Evolutionary conservation across 2,797 vertebrate species (phyloP), one percentile per base, ranked within the genome.

Genomic region (Pantherophis alleghaniensis): DNA sequence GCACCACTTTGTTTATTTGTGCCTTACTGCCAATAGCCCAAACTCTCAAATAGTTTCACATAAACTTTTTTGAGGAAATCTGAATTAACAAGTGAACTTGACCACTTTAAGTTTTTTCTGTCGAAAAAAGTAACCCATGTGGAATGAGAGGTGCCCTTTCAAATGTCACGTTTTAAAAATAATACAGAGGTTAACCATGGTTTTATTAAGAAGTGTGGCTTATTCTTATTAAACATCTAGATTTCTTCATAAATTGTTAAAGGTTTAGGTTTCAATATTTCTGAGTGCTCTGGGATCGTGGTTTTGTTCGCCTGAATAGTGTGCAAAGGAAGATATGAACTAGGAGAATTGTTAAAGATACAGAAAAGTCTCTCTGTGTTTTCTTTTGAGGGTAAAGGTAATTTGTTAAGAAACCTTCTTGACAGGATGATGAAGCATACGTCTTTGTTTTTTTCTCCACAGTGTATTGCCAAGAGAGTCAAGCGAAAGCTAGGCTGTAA

Each of bases 381-480:
- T 98, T 97, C 96, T 98, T 98, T 98, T 96, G 98, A 98, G 97
- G 96, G 97, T 97, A 97, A 98, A 98, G 96, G 97, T 98, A 98
- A 99, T 98, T 98, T 98, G 98, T 98, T 98, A 98, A 97, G 98
- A 98, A 98, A 98, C 97, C 95, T 97, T 91, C 95, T 97, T 98
- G 98, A 98, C 98, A 99, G 98, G 96, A 99, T 99, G 98, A 99
- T 99, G 97, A 98, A 99, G 98, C 97, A 96, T 97, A 97, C 96
- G 96, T 96, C 98, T 98, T 98, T 98, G 16, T 97, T 98, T 98
- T 98, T 97, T 96, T 97, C 95, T 98, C 98, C 96, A 97, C 97
- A 94, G 97, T 95, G 86, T 97, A 97, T 97, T 97, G 96, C 97
- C 97, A 97, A 96, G 97, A 98, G 97, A 98, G 97, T 98, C 97